Evolutionary conservation across 2,797 vertebrate species (phyloP).

Genomic region (Aeoliscus strigatus): DNA sequence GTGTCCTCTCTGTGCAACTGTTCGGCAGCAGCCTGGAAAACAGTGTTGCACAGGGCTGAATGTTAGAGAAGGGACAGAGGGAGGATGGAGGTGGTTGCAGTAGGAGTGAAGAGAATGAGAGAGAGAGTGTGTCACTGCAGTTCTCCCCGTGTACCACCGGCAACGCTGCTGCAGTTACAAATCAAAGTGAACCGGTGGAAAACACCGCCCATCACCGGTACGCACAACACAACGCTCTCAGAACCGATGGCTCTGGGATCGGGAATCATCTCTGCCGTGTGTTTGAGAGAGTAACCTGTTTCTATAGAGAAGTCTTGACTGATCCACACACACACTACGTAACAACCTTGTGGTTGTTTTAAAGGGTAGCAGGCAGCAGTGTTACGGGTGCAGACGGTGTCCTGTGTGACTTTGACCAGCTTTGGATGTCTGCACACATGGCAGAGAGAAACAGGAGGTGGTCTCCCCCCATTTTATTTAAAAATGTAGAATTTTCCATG

Average conservation of each 20-base stretch:
- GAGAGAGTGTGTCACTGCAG: conserved; percentile 45
- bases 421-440: conserved; percentile 25
- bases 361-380: conserved; percentile 31
- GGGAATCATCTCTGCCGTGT: conserved; percentile 49
- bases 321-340: conserved; percentile 14
- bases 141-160: conserved; percentile 37
- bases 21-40: conserved; percentile 49
- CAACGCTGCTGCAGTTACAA: conserved; percentile 63
- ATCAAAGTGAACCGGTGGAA: conserved; percentile 61
- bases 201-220: conserved; percentile 64
- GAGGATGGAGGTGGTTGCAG: neutral
- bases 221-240: conserved; percentile 65
- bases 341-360: conserved; percentile 49
- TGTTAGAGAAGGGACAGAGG: conserved; percentile 1
- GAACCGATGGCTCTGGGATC: conserved; percentile 70
- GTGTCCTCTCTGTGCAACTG: conserved; percentile 23
- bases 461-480: conserved; percentile 24
- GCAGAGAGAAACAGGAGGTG: conserved; percentile 1
- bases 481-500: conserved; percentile 59
- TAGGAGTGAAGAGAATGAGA: conserved; percentile 9
- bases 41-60: conserved; percentile 51
- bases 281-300: conserved; percentile 10
- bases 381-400: conserved; percentile 49
- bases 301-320: conserved; percentile 24
- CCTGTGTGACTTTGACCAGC: conserved; percentile 65